Percentiles rank a stretch among this genome's conserved stretches.
These are phyloP conservation scores for Percopsis transmontana DNA, from an alignment of 2,113 vertebrate genomes.

Conservation along the genomic window DNA sequence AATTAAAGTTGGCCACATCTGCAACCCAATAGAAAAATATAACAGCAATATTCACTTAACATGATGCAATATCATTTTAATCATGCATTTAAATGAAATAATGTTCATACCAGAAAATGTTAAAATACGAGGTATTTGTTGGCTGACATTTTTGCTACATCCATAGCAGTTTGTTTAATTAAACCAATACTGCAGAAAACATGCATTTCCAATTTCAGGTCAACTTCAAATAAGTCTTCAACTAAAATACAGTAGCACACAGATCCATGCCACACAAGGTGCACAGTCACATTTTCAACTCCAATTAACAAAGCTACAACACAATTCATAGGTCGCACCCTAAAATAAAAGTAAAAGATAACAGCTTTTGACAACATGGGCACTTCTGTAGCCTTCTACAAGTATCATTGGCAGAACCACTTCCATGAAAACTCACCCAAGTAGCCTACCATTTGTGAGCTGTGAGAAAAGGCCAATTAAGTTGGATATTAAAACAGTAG, in stretches of 20 bases:
- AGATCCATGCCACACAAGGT: conserved; percentile 73
- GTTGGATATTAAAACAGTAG: not conserved
- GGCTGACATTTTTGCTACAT: conserved; percentile 73
- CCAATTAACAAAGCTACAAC: conserved; percentile 73
- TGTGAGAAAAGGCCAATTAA: conserved; percentile 21
- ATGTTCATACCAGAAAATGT: conserved; percentile 56
- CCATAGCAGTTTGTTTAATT: conserved; percentile 67
- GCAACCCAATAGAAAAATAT: conserved; percentile 70
- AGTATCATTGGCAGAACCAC: conserved; percentile 30
- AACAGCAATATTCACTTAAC: conserved; percentile 63
- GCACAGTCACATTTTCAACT: conserved; percentile 68
- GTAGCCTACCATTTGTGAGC: conserved; percentile 32
- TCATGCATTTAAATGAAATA: conserved; percentile 66
- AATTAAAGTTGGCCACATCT: conserved; percentile 44
- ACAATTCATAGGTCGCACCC: conserved; percentile 65
- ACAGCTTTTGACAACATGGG: conserved; percentile 47
- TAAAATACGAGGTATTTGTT: conserved; percentile 74
- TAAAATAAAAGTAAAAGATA: conserved; percentile 42
- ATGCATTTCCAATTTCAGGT: conserved; percentile 69
- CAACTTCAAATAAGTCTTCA: conserved; percentile 52
- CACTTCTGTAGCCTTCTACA: conserved; percentile 36
- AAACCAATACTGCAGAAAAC: conserved; percentile 68
- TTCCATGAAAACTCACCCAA: conserved; percentile 16
- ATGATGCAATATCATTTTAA: conserved; percentile 72
- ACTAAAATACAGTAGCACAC: conserved; percentile 63